A percentile compares a stretch with the other conserved stretches of the same genome.
phyloP scores from a whole-genome alignment of 2,888 invertebrate genomes.

The Seira ritae region DNA sequence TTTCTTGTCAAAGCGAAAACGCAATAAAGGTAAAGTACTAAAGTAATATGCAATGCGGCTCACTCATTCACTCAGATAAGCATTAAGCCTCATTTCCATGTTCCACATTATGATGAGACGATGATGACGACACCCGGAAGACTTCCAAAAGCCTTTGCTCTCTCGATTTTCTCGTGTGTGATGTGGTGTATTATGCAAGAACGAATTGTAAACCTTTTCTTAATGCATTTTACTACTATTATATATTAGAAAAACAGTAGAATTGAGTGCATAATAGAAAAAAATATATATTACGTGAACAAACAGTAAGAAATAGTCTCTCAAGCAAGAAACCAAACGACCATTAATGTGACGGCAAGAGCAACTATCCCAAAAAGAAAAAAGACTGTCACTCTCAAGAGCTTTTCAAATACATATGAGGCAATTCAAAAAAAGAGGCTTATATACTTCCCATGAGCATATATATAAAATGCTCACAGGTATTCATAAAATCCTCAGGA shows the following conservation, averaged over 20 bases:
- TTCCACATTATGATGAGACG: neutral
- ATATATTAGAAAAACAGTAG: neutral
- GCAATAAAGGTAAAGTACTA: no score
- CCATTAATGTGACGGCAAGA: slow-evolving; percentile 66
- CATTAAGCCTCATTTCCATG: slow-evolving; percentile 1
- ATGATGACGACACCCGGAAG: slow-evolving; percentile 24
- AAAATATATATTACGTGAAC: no score
- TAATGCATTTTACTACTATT: no score
- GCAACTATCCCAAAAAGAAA: no score
- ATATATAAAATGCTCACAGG: slow-evolving; percentile 30
- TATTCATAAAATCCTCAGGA: neutral
- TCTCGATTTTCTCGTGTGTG: no score
- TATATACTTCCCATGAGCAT: slow-evolving; percentile 33
- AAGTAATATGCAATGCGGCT: no score
- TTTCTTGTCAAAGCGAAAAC: neutral
- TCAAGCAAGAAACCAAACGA: slow-evolving; percentile 48
- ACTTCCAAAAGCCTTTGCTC: slow-evolving; percentile 12
- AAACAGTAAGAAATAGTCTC: no score
- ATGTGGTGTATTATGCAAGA: no score
- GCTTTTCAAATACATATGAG: slow-evolving; percentile 45
- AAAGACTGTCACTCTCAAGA: slow-evolving; percentile 37
- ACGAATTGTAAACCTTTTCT: no score
- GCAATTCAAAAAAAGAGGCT: slow-evolving; percentile 42
- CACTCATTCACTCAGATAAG: neutral
- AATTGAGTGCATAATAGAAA: slow-evolving; percentile 30